Base-by-base conservation (phyloP, 2,888 invertebrate species). In the Portevinia maculata region DNA sequence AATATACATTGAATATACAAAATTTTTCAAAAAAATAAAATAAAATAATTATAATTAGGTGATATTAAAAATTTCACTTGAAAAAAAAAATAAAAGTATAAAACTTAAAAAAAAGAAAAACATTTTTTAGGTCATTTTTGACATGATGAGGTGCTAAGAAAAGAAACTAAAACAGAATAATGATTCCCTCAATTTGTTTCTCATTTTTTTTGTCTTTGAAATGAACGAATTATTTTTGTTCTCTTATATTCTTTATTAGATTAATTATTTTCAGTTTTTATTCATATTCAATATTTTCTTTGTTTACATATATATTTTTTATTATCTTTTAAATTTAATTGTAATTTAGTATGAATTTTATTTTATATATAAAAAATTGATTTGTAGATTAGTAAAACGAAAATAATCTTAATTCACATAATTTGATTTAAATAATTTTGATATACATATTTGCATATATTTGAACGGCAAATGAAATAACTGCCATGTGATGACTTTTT, bases 401-500 rank as follows among this genome's bases (percentile, higher is more conserved):
- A 52, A 15, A 53, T 76, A 52, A 55, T 73, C 65, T 65, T 65
- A 59, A 30, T 70, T 76, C 11, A 34, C 48, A 41, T 21, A 13
- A 28, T 71, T 39, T 39, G 17, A 30, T 60, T 34, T 30, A 24
- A 17, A 48, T 28, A 37, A 48, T 50, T 67, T 59, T 70, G 19
- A 39, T 69, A n/a, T n/a, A n/a, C n/a, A n/a, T 57, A 19, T 53
- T 32, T 8, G 44, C 24, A 34, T 52, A 15, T 39, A 41, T 15
- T 32, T 34, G 11, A 78, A 71, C 34, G 65, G 78, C 81, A 50
- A 62, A 69, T 15, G 28, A 21, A 65, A 57, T 34, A 44, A 73
- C 71, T 83, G 83, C 83, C 83, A 83, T 83, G 83, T 83, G 83
- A 83, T 83, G 78, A 73, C n/a, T n/a, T 76, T 78, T 70, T 65